Base-by-base conservation (phyloP, 2,113 vertebrate genomes). In the Cairina moschata region DNA sequence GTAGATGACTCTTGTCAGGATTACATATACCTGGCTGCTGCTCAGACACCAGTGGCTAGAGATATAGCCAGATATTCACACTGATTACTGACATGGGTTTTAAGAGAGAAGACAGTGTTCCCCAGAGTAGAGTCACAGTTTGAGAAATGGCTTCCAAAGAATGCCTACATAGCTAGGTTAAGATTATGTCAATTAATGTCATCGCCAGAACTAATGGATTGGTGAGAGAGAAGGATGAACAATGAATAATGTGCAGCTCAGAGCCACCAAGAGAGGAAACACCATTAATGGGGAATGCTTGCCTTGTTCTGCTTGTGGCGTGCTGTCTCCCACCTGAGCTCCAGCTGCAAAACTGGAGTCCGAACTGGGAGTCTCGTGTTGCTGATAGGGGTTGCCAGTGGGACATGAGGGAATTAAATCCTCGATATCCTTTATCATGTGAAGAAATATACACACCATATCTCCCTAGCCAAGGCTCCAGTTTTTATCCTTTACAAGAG, bases 71-170 rank as follows among this genome's bases (percentile, higher is more conserved):
- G 7, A 9, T 59, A 76, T 5, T 76, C 58, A 66, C 46, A 20
- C 21, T 26, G 38, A 63, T 52, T 11, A 9, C 20, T 29, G 10
- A 36, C 8, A 18, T 0, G 1, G 0, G 5, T n/a, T 58, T 81
- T 75, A 46, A 2, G 34, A 50, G 12, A 55, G 8, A 85, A 3
- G 11, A 23, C 38, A 54, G 7, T 13, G 25, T 69, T 90, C 17
- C 23, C 32, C 59, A 46, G 6, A 54, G 36, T 36, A 59, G 28
- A 55, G 62, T 48, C 50, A 69, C 21, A 54, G 36, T n/a, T 60
- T 1, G 1, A 40, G 25, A 65, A 80, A 50, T 2, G 6, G n/a
- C 21, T 48, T 38, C 34, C 20, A 55, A 66, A 59, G 29, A 55
- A 26, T 1, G 0, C 26, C 26, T 83, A 0, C 31, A 73, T n/a